Percentiles rank a stretch among this genome's conserved stretches.
Conservation (phyloP, 2,888 invertebrate species). For the Strigamia maritima region DNA sequence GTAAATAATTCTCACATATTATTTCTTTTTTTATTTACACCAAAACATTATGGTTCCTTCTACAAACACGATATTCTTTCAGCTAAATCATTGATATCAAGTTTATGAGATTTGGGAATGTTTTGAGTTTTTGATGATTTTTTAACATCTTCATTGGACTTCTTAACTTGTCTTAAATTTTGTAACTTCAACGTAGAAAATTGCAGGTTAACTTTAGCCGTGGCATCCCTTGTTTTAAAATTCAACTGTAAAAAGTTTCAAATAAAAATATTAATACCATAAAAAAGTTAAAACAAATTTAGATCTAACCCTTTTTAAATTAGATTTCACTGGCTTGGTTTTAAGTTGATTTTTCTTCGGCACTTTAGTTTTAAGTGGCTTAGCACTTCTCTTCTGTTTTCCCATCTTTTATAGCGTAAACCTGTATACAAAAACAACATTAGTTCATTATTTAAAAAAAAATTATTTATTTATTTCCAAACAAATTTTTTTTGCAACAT, state of each 20-base stretch:
- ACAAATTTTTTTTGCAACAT: not conserved
- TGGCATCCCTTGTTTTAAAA: not conserved
- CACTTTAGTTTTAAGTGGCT: not conserved
- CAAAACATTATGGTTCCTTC: too few species aligned
- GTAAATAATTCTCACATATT: not conserved
- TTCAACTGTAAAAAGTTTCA: not conserved
- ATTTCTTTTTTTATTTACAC: not conserved
- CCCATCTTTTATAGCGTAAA: not conserved
- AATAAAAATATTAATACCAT: not conserved
- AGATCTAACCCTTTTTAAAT: slow-evolving; percentile 43
- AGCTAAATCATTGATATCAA: too few species aligned
- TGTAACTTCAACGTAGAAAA: not conserved
- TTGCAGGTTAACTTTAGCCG: not conserved
- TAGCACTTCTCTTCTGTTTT: not conserved
- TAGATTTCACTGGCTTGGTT: slow-evolving; percentile 42
- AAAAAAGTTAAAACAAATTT: not conserved
- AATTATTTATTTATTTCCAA: not conserved
- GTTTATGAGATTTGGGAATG: too few species aligned
- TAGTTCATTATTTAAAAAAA: not conserved
- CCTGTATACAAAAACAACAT: not conserved
- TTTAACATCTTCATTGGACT: too few species aligned
- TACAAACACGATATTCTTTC: too few species aligned
- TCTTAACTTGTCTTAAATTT: not conserved
- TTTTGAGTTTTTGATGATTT: too few species aligned
- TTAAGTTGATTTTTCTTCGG: too few species aligned